Evolutionary conservation across 2,797 vertebrate species (phyloP), one percentile per base, ranked within the genome.

Genomic region (Etheostoma nigrum): DNA sequence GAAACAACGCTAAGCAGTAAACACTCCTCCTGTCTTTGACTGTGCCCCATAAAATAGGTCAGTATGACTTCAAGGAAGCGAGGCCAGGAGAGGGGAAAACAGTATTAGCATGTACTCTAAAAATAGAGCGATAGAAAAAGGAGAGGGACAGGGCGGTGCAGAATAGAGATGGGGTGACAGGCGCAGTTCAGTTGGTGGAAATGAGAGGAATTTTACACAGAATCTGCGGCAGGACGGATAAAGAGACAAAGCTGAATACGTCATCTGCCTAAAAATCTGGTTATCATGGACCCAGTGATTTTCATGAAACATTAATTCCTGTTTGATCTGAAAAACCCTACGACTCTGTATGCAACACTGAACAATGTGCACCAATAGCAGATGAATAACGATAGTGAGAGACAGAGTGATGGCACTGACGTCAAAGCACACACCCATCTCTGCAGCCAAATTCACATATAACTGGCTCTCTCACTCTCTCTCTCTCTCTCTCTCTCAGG

Each of bases 41-140:
- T 83, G 86, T 90, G 88, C 72, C 81, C 93, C 87, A 90, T 85
- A 90, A 95, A 95, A 95, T 95, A 95, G 94, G 95, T 95, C 95
- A 96, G 93, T 95, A 74, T 93, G 88, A 93, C 93, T 92, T 87
- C 76, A 88, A 83, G 84, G 86, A 78, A 91, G 91, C 86, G 90
- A 84, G 90, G 79, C 83, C 81, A 79, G 76, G 81, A 85, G 82
- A 88, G 89, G 67, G 78, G 84, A 82, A 78, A 86, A 78, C 88
- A 88, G 89, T 83, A 93, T 93, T 93, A 93, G 91, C 91, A 88
- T 83, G 83, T 77, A 83, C 86, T 75, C 94, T 95, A 96, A 93
- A 95, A 95, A 95, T 96, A 96, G 94, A 92, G 90, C 30, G 33
- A 85, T 58, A 77, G 78, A 90, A 76, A 79, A 75, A 76, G 68